A percentile compares a stretch with the other conserved stretches of the same genome.
phyloP scores from a whole-genome alignment of 1,140 invertebrate species.

The Potamilus streckersoni region DNA sequence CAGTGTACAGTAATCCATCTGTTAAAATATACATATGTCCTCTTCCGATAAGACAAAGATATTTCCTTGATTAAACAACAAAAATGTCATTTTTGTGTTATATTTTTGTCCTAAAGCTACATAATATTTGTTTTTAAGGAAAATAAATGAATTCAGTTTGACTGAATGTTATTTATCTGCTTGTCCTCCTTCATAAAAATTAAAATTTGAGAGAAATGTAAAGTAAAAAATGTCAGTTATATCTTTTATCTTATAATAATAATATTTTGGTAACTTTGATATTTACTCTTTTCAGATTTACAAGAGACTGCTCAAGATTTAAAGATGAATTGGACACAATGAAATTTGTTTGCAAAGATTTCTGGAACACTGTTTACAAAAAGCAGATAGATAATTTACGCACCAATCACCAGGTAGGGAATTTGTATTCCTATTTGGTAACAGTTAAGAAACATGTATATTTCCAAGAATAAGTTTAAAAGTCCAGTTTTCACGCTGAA shows the following conservation, averaged over 20 bases:
- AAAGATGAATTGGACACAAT: slow-evolving; percentile 98
- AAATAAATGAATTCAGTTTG: neutral
- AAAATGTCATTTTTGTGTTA: slow-evolving; percentile 1
- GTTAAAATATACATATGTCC: neutral
- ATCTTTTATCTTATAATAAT: neutral
- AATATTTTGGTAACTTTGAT: neutral
- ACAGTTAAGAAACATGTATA: neutral
- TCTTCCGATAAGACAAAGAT: neutral
- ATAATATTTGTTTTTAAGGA: neutral
- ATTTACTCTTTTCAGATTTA: slow-evolving; percentile 73
- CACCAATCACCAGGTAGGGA: slow-evolving; percentile 89
- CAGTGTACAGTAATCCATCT: no score
- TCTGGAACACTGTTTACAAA: slow-evolving; percentile 96
- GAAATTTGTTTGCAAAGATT: slow-evolving; percentile 99
- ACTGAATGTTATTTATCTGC: neutral
- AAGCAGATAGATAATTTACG: slow-evolving; percentile 99
- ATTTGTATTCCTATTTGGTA: neutral
- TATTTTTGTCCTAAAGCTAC: neutral
- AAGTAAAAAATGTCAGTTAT: neutral
- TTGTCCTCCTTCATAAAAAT: neutral
- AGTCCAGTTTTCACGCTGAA: neutral
- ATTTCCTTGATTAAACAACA: neutral
- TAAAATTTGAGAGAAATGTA: neutral
- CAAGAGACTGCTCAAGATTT: slow-evolving; percentile 91
- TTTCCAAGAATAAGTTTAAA: neutral